Evolutionary conservation across 1,140 invertebrate genomes (phyloP).

Genomic region (Drosophila yakuba): DNA sequence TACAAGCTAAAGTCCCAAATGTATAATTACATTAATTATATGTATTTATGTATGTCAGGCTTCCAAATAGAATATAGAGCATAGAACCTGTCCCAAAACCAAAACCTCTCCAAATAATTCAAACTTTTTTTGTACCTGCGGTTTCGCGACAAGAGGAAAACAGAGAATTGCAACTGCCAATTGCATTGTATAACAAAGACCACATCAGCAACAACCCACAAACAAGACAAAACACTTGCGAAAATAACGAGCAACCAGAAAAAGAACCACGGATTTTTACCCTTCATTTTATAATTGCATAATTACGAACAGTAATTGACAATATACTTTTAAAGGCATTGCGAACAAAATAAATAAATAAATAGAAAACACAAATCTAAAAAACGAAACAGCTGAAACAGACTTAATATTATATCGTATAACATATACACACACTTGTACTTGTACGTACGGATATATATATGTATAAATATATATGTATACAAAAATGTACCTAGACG

Average conservation of each 20-base stretch:
- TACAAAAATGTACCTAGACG: conserved; percentile 31
- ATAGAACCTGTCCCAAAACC: conserved; percentile 26
- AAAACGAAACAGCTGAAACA: conserved; percentile 42
- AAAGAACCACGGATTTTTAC: conserved; percentile 29
- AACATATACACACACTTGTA: conserved; percentile 25
- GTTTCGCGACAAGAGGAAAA: conserved; percentile 10
- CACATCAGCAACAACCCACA: conserved; percentile 29
- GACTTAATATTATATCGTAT: conserved; percentile 42
- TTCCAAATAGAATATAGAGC: conserved; percentile 31
- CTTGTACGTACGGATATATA: conserved; percentile 15
- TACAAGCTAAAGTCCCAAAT: conserved; percentile 14
- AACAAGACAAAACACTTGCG: conserved; percentile 26
- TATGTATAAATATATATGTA: neutral
- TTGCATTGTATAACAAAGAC: conserved; percentile 66
- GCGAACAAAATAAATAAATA: conserved; percentile 29
- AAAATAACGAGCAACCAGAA: conserved; percentile 12
- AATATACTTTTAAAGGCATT: conserved; percentile 40
- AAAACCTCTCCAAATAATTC: neutral
- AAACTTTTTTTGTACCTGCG: conserved; percentile 23
- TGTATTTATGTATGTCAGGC: conserved; percentile 27
- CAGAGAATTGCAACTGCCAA: conserved; percentile 69
- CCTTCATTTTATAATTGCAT: conserved; percentile 41
- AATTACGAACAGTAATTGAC: conserved; percentile 39
- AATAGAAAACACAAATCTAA: neutral
- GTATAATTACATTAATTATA: conserved; percentile 45